Evolutionary conservation across 2,797 vertebrate species (phyloP), one percentile per base, ranked within the genome.

Genomic region (Esox masquinongy): DNA sequence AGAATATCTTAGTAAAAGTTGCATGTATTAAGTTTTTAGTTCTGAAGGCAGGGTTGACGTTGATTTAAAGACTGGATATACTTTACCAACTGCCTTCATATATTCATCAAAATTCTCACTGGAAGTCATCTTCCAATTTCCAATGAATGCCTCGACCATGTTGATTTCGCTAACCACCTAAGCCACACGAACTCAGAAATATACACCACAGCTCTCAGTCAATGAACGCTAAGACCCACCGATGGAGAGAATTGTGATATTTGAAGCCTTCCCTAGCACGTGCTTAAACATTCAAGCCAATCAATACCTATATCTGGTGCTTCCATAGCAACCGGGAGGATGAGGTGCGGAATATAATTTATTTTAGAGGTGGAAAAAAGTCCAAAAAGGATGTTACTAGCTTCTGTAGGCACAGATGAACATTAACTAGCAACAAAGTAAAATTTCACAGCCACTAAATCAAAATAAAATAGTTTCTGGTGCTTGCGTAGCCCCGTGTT

Each of bases 101-200:
- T 98, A 99, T 6, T 96, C 96, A 84, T 97, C 95, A 78, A 98
- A 98, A 79, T 95, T 94, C 49, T 98, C 96, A 4, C 95, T 97
- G 88, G 90, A 79, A 74, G 86, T 26, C 9, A 99, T 90, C 85
- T 95, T 96, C 97, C 97, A 99, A 72, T 87, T 95, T 68, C 96
- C 97, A 17, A 95, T 78, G 85, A 97, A 96, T 80, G 88, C 89
- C 43, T 96, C 96, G 31, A 93, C 95, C 97, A 95, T 96, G 0
- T 26, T 71, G 2, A 49, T 1, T 24, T 1, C 19, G 2, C n/a
- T 9, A 56, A 26, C 7, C 3, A 5, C 11, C 7, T 4, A 63
- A 36, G 26, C 22, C 16, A 68, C 53, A 11, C 1, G 73, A n/a
- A 29, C 2, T 63, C 3, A 43, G 50, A 39, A 26, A 15, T 1